Evolutionary conservation across 2,113 vertebrate species (phyloP).

Genomic region (Myrmecobius fasciatus): DNA sequence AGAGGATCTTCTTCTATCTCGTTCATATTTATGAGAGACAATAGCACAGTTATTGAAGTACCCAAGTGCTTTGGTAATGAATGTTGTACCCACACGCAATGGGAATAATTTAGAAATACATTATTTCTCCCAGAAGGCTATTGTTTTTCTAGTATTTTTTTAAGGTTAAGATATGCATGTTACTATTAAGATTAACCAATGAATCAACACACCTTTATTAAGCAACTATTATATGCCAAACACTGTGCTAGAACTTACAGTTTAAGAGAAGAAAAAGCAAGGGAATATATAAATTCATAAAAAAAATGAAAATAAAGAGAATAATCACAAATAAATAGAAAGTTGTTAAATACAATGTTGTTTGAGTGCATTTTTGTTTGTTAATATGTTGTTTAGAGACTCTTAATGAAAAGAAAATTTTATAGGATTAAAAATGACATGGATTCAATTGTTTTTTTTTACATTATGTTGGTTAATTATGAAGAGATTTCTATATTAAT

Average conservation of each 20-base stretch:
- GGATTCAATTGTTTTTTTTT: background rate
- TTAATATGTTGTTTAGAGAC: background rate
- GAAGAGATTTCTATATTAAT: background rate
- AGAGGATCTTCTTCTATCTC: background rate
- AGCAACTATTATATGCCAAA: background rate
- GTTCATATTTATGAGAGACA: background rate
- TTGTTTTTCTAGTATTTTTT: rapidly evolving
- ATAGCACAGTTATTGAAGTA: background rate
- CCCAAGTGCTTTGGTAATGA: too few species aligned
- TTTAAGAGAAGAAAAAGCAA: background rate
- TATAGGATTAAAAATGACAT: background rate
- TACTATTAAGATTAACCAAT: background rate
- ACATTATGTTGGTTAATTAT: background rate
- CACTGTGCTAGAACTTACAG: background rate
- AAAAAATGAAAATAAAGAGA: background rate
- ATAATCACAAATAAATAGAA: background rate
- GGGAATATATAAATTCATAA: background rate
- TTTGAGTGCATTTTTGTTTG: background rate
- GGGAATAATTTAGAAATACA: rapidly evolving
- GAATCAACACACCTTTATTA: background rate
- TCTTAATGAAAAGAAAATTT: background rate
- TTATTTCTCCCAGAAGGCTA: rapidly evolving
- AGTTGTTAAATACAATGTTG: background rate
- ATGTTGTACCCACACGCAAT: rapidly evolving
- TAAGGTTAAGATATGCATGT: background rate